Base-by-base conservation (phyloP, 2,113 vertebrate genomes). In the Marcusenius ussheri region DNA sequence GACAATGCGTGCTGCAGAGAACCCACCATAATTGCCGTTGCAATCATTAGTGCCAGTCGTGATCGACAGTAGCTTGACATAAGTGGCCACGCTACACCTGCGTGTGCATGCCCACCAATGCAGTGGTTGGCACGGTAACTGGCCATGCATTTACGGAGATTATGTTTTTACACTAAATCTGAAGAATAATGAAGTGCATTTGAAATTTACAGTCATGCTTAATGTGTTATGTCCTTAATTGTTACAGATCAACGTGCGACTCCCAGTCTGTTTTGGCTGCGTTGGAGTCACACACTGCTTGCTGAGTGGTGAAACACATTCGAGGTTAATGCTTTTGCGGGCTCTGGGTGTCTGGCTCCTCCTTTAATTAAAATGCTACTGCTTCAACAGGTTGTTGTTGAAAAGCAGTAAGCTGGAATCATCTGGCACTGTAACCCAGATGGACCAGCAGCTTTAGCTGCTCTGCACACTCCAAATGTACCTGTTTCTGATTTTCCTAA, bases 41-140 rank as follows among this genome's bases (percentile, higher is more conserved):
- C 90, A 91, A 94, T 93, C 91, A 92, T 94, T 93, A 93, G 91
- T 93, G 92, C 90, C 92, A 92, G 92, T 94, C 91, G 93, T 92
- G 92, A 93, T 91, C 88, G 93, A 91, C 90, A 10, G n/a, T 84
- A 51, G 91, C 93, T 94, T 90, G 92, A 87, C 91, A 87, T 91
- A 39, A 90, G 91, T 88, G 42, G 45, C 15, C 83, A 17, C 9
- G 8, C 15, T 19, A 24, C 24, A 39, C 42, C 9, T 84, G 39
- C 5, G 9, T 13, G 45, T 3, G 2, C 19, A 47, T 4, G 21
- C 17, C 35, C 35, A 42, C 15, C 5, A 3, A 80, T 2, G 10
- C 74, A 42, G 35, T 39, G 74, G 15, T 80, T 80, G 31, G 13
- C 74, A 80, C 5, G 35, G 35, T 80, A 80, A 80, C 74, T 13